Evolutionary conservation across 2,888 invertebrate genomes (phyloP), one percentile per base, ranked within the genome.

Genomic region (Proisotoma minuta): DNA sequence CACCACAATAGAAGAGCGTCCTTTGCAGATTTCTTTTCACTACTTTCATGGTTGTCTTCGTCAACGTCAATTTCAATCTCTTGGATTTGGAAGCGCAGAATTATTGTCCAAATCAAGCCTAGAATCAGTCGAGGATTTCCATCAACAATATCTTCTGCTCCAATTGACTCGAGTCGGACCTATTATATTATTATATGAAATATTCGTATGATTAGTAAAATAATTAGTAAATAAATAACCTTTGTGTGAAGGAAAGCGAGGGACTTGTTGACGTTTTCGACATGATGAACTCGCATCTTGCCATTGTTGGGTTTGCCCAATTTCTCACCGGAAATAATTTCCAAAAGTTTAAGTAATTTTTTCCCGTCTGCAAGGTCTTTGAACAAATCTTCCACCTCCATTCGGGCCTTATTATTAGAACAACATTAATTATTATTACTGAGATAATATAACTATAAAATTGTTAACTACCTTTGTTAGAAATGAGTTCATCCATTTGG

Each of bases 401-500:
- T 89, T 72, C 96, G 89, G 67, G 91, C 95, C 96, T 97, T n/a
- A n/a, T n/a, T n/a, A n/a, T n/a, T n/a, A n/a, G n/a, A n/a, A n/a
- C 18, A 81, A 58, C 79, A 78, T 34, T 34, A 10, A 34, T 34
- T 34, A 10, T 34, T 34, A 34, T 8, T 8, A 34, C 8, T 34
- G 8, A 34, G 34, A 10, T 15, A 15, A 10, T 15, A 34, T 34
- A 15, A 15, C 34, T 10, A 34, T 15, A 15, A 15, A 34, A 4
- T 43, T 43, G 20, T 15, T 43, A 12, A 43, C 15, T 43, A 94
- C 95, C 88, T 94, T 95, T 78, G 89, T 86, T 75, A 96, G 81
- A 81, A 95, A 95, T 22, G 93, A 94, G 82, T 96, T 96, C 88
- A 96, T 91, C 96, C 96, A 96, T 92, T 99, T 99, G 75, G 98